These are phyloP conservation scores for Spheniscus mendiculus DNA, from an alignment of 2,113 vertebrate genomes.

Conservation along the genomic window DNA sequence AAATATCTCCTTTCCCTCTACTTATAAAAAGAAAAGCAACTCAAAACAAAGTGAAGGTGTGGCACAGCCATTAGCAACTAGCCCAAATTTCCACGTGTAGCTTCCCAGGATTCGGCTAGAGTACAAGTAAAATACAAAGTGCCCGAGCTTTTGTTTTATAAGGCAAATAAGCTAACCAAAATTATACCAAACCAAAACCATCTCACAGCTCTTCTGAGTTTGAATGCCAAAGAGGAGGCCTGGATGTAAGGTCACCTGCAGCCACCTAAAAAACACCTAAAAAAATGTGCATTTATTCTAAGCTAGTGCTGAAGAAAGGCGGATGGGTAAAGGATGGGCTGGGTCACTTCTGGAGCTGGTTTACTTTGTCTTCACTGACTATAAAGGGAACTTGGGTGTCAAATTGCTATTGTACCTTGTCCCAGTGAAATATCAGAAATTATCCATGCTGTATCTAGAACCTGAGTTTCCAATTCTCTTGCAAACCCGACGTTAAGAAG, in stretches of 20 bases:
- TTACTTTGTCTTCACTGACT: background rate
- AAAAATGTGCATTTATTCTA: background rate
- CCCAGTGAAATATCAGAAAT: background rate
- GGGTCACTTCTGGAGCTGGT: background rate
- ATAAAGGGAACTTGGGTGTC: no score
- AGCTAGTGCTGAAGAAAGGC: background rate
- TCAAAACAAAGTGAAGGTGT: background rate
- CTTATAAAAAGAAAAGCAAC: background rate
- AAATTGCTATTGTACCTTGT: background rate
- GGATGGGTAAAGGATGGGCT: background rate
- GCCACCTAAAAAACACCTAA: background rate
- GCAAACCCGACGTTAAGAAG: background rate
- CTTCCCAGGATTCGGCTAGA: background rate
- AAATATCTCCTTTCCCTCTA: background rate
- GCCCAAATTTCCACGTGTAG: fast-evolving
- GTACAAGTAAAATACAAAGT: background rate
- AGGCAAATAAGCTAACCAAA: background rate
- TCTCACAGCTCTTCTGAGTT: background rate
- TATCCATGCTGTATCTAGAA: fast-evolving
- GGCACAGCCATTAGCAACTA: background rate
- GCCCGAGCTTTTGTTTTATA: background rate
- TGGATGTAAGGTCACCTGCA: background rate
- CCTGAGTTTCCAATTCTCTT: background rate
- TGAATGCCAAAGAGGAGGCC: background rate
- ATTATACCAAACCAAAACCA: background rate